Base-by-base conservation (phyloP, 2,888 invertebrate species). In the Salticus scenicus region DNA sequence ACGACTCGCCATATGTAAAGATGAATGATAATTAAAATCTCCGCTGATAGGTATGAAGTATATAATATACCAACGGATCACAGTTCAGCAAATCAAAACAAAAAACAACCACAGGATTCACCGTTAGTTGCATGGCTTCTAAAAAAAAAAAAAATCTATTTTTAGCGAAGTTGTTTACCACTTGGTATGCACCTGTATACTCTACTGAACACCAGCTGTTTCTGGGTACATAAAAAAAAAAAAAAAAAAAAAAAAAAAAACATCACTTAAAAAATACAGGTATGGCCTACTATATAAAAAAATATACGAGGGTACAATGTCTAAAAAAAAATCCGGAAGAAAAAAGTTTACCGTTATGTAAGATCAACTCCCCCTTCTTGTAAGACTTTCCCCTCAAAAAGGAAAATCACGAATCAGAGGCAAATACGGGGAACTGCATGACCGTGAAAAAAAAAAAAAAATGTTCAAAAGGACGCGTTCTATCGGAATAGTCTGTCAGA, bases 401-500 rank as follows among this genome's bases (percentile, higher is more conserved):
- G 57, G 17, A 57, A 57, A 57, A 24, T 8, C 57, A 24, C 24
- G 57, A 57, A 57, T 57, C 57, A 57, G 57, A 24, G 57, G 57
- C 20, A 57, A 57, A 12, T 5, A 37, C 10, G 57, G 24, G 57
- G 57, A 17, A 24, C 8, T 24, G 57, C 66, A 77, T 83, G 77
- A 83, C 83, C 83, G 83, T 83, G 83, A 83, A 83, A 57, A 77
- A 83, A n/a, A n/a, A n/a, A n/a, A n/a, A n/a, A n/a, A n/a, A n/a
- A n/a, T n/a, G 83, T 83, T 83, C 83, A 83, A 83, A 83, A 83
- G 83, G 83, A 83, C 83, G 77, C 72, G 77, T 83, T 83, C 83
- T 72, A 66, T 76, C 72, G 7, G 33, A 64, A 31, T 7, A 67
- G 20, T 20, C 1, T 1, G n/a, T n/a, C n/a, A n/a, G n/a, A n/a